These are phyloP conservation scores for Cydia fagiglandana DNA, from an alignment of 1,140 invertebrate genomes.

Conservation along the genomic window DNA sequence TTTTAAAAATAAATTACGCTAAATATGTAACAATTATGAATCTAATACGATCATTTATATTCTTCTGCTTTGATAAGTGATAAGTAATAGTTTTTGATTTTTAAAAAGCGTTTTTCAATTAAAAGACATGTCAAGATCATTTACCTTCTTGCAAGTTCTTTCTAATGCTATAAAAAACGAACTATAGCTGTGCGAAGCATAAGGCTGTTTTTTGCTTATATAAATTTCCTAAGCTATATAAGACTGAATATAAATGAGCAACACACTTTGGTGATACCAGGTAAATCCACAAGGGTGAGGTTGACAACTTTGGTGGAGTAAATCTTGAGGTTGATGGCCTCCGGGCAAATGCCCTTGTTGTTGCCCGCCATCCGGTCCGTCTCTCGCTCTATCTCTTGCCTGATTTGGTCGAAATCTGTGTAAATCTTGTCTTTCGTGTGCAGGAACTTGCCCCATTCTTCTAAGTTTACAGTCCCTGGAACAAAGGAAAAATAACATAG, in stretches of 20 bases:
- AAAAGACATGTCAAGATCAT: too few species aligned
- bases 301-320: conserved; percentile 96
- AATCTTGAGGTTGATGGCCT: conserved; percentile 98
- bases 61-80: too few species aligned
- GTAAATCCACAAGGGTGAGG: conserved; percentile 98
- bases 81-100: too few species aligned
- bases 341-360: conserved; percentile 98
- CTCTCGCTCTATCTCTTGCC: conserved; percentile 95
- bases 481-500: conserved; percentile 44
- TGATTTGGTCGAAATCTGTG: conserved; percentile 94
- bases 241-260: background rate
- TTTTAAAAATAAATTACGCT: too few species aligned
- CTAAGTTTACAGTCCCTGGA: conserved; percentile 89
- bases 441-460: conserved; percentile 98
- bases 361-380: conserved; percentile 95
- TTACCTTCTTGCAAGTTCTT: too few species aligned
- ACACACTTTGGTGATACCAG: conserved; percentile 97
- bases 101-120: too few species aligned
- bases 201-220: too few species aligned
- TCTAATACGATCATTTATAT: too few species aligned
- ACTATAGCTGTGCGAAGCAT: too few species aligned
- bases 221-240: too few species aligned
- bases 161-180: too few species aligned
- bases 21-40: too few species aligned
- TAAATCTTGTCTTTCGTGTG: conserved; percentile 95